Evolutionary conservation across 53 echinoderm and acorn worm species (phyloP).

Genomic region (Holothuria scabra): DNA sequence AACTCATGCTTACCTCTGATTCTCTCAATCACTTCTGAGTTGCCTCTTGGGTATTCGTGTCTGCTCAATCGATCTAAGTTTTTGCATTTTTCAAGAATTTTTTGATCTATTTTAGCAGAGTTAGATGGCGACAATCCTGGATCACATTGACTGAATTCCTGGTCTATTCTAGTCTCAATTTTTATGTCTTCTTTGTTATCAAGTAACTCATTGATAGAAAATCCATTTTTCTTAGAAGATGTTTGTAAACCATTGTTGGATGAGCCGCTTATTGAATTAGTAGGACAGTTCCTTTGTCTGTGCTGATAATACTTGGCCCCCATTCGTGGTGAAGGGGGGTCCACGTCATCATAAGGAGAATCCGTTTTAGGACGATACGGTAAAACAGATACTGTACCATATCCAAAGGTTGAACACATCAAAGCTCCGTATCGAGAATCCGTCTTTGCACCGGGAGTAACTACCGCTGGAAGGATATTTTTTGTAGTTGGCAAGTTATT

Average conservation of each 20-base stretch:
- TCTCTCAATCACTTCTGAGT: conserved; percentile 18
- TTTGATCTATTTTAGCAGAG: background rate
- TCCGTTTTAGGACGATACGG: conserved; percentile 7
- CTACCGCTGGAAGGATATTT: background rate
- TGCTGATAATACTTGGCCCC: background rate
- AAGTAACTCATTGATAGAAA: conserved; percentile 19
- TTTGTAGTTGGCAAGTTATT: background rate
- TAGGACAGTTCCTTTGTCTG: background rate
- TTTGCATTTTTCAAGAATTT: conserved; percentile 36
- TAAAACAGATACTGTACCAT: background rate
- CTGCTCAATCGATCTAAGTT: conserved; percentile 5
- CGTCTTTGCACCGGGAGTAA: background rate
- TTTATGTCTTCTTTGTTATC: conserved; percentile 16
- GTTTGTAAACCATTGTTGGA: background rate
- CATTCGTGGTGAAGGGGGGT: background rate
- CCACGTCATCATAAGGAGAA: background rate
- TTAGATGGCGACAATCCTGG: background rate
- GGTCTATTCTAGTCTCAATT: background rate
- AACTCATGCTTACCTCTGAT: conserved; percentile 14
- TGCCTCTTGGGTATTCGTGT: conserved; percentile 8
- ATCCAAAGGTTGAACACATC: conserved; percentile 25
- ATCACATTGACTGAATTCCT: background rate
- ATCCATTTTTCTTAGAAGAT: conserved; percentile 12
- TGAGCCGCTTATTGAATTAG: background rate
- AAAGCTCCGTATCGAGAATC: conserved; percentile 15